A percentile compares a stretch with the other conserved stretches of the same genome.
These are phyloP conservation scores for Ceyx margarethae DNA, from an alignment of 2,113 vertebrate species.

Conservation along the genomic window DNA sequence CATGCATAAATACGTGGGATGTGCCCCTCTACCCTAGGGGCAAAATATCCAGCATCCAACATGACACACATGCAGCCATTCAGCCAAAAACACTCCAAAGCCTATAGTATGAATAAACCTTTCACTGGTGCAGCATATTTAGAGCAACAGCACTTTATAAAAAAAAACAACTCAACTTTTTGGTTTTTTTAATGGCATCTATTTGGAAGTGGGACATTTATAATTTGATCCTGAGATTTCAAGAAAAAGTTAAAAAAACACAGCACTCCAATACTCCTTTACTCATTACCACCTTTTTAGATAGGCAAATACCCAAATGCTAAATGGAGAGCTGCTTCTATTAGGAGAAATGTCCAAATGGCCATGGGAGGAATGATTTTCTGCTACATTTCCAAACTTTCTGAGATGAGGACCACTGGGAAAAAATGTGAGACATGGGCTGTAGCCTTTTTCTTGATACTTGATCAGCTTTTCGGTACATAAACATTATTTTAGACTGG, in stretches of 20 bases:
- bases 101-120: background rate
- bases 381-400: background rate
- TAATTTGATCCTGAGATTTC: background rate
- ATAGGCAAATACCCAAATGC: background rate
- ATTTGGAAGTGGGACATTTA: background rate
- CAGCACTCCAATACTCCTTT: background rate
- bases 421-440: background rate
- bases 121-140: background rate
- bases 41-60: slow-evolving; percentile 40
- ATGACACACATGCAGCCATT: background rate
- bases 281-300: background rate
- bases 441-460: background rate
- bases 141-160: background rate
- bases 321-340: background rate
- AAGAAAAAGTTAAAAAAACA: background rate
- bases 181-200: background rate
- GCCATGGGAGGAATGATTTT: accelerated
- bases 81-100: slow-evolving; percentile 7
- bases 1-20: slow-evolving; percentile 46
- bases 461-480: background rate
- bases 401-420: background rate
- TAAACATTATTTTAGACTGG: background rate
- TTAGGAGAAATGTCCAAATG: background rate
- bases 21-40: slow-evolving; percentile 24
- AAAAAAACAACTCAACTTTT: background rate